phyloP scores from a whole-genome alignment of 2,797 vertebrate genomes.

The Dryobates pubescens region DNA sequence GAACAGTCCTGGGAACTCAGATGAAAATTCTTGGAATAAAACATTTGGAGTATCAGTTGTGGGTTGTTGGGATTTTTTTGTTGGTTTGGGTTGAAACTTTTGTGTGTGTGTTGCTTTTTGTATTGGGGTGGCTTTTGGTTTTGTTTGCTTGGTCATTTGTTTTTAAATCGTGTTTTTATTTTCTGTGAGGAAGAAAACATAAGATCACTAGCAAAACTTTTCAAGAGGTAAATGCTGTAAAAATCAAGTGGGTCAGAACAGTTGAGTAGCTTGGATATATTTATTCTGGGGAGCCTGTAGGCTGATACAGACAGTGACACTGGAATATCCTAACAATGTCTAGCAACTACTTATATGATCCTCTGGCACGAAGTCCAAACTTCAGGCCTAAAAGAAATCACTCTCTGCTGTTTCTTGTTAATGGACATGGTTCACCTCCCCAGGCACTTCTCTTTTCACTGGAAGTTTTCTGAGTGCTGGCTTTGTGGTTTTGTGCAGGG shows the following conservation, averaged over 20 bases:
- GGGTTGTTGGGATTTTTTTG: too few relatives aligned
- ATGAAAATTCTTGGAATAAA: background rate
- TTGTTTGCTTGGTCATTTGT: background rate
- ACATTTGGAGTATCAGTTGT: background rate
- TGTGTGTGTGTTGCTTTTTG: background rate
- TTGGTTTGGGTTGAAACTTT: background rate
- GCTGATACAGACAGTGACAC: background rate
- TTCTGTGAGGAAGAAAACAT: background rate
- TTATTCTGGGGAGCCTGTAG: background rate
- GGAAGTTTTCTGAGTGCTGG: fast-evolving
- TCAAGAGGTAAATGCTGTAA: background rate
- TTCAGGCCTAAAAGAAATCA: background rate
- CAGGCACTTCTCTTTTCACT: background rate
- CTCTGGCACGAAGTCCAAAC: background rate
- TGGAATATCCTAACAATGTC: background rate
- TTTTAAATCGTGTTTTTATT: background rate
- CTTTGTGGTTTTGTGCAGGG: background rate
- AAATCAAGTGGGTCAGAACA: background rate
- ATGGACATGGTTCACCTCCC: background rate
- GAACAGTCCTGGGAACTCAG: background rate
- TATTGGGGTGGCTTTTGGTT: too few relatives aligned
- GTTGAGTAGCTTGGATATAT: background rate
- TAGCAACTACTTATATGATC: background rate
- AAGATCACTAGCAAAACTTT: background rate
- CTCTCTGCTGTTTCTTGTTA: background rate